Evolutionary conservation across 2,113 vertebrate species (phyloP), one percentile per base, ranked within the genome.

Genomic region (Scartelaos histophorus): DNA sequence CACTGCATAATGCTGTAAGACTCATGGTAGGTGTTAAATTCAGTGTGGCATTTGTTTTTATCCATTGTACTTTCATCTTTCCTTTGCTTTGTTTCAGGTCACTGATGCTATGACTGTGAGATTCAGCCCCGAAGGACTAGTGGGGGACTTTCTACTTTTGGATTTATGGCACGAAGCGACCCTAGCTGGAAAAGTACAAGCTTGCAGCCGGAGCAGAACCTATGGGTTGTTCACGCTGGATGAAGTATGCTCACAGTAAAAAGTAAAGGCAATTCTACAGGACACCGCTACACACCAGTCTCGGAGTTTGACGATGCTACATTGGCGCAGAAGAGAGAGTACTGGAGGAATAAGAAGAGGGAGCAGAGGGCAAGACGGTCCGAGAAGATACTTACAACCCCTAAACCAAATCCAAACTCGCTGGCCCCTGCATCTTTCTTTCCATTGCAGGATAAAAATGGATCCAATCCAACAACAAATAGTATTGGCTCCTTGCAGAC

Each of bases 301-400:
- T 83, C 91, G 0, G 82, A 92, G 49, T 93, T 85, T 3, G 93
- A 94, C 16, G 88, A 93, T 9, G 87, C 80, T 78, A 90, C 90
- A 0, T 88, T 93, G 0, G 90, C 89, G n/a, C 88, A 90, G 43
- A 94, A 94, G 79, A 90, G 93, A 71, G 91, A 94, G 70, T 94
- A 94, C 79, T 94, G 93, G 93, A 91, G 92, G 67, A 93, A 73
- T 61, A 94, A 94, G 86, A 94, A 94, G 68, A 87, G 93, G 45
- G 92, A 94, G 82, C 93, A 94, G 80, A 89, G 93, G 75, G 93
- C 93, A 38, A 88, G 87, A 25, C 76, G 91, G 67, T 83, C 92
- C 0, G 83, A 83, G 74, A 78, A 66, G 19, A 90, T 85, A 66
- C 49, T 66, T 19, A 88, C 43, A 60, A 61, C 67, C 1, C 58